Evolutionary conservation across 2,888 invertebrate species (phyloP).

Genomic region (Deilephila elpenor): DNA sequence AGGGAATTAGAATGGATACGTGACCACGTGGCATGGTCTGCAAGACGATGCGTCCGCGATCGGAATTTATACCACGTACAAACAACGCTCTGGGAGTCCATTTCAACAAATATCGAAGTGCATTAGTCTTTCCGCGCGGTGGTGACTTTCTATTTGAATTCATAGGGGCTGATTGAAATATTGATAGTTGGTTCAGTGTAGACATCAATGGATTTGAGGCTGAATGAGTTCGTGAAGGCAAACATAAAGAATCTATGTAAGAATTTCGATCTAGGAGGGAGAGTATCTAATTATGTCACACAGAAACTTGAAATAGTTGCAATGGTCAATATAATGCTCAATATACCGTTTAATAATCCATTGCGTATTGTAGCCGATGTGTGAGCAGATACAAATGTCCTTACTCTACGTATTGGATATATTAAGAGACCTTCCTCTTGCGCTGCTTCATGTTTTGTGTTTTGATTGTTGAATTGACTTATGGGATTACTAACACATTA

Average conservation of each 20-base stretch:
- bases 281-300: no score
- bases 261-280: no score
- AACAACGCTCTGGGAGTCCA: conserved; percentile 62
- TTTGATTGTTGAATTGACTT: no score
- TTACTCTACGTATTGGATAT: no score
- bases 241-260: background rate
- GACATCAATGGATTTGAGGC: background rate
- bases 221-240: background rate
- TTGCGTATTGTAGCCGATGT: no score
- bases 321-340: no score
- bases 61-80: conserved; percentile 65
- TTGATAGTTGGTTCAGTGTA: background rate
- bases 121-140: conserved; percentile 51
- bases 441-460: no score
- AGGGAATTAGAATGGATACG: conserved; percentile 66
- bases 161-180: conserved; percentile 29
- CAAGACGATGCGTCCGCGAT: conserved; percentile 57
- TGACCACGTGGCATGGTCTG: conserved; percentile 54
- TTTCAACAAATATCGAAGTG: conserved; percentile 72
- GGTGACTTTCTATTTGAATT: conserved; percentile 30
- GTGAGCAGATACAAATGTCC: no score
- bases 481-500: no score
- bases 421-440: no score
- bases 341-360: no score
- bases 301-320: background rate